These are phyloP conservation scores for Aegithalos caudatus DNA, from an alignment of 2,113 vertebrate genomes.

Conservation along the genomic window DNA sequence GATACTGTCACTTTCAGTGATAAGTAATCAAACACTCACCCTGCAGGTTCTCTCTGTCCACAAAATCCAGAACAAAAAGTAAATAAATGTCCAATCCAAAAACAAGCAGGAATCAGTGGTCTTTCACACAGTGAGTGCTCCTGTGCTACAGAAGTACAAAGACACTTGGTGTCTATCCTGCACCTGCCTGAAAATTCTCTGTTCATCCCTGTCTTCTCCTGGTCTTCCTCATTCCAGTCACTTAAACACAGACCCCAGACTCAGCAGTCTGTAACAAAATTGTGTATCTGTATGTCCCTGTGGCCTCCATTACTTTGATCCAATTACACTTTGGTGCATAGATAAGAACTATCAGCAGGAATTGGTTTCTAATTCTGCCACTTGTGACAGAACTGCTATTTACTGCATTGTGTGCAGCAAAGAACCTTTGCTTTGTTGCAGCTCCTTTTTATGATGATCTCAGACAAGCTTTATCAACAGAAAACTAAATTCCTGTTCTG, in stretches of 20 bases:
- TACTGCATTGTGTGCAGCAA: neutral
- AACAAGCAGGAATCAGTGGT: neutral
- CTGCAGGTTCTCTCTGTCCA: neutral
- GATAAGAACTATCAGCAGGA: slow-evolving; percentile 9
- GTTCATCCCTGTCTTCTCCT: neutral
- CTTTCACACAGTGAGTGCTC: neutral
- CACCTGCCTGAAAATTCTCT: neutral
- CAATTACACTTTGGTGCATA: neutral
- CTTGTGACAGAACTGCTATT: neutral
- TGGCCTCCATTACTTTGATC: neutral
- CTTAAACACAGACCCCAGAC: neutral
- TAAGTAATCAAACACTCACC: neutral
- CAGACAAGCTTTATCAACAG: neutral
- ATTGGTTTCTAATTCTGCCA: neutral
- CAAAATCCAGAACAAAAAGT: neutral
- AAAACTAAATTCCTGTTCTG: slow-evolving; percentile 5
- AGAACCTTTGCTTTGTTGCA: neutral
- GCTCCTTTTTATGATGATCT: neutral
- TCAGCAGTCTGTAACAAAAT: neutral
- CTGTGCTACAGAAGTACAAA: neutral
- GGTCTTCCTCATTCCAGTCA: neutral
- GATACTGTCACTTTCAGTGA: neutral
- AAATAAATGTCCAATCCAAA: neutral
- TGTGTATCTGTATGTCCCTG: neutral
- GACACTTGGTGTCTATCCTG: neutral